Conservation (phyloP, 2,113 vertebrate species). For the Proteles cristata region DNA sequence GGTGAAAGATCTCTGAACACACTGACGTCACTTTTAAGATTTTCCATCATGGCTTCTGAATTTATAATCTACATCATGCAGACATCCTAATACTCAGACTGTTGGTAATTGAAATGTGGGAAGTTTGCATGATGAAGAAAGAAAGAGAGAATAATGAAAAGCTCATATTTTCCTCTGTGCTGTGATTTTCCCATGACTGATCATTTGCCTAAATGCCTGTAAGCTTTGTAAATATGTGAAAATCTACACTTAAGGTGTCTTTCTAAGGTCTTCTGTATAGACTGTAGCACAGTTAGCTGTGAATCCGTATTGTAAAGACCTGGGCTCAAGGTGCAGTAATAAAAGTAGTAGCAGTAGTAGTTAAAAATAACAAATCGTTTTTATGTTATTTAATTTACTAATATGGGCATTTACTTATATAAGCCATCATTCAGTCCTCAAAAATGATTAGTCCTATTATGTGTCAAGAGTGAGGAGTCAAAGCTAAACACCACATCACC, state of each 20-base stretch:
- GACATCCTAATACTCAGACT: not conserved
- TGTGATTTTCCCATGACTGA: not conserved
- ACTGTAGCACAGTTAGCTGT: not conserved
- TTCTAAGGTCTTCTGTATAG: not conserved
- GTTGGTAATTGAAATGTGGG: not conserved
- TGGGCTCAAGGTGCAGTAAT: not conserved
- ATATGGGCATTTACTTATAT: not conserved
- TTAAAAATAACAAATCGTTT: not conserved
- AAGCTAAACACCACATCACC: not conserved
- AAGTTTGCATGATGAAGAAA: not conserved
- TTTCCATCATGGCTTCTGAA: not conserved
- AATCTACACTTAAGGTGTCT: not conserved
- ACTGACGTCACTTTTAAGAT: not conserved
- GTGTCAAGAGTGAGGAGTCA: not conserved
- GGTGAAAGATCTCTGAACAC: constrained; percentile 24
- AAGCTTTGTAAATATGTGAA: not conserved
- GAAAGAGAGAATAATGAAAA: not conserved
- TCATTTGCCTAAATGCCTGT: not conserved
- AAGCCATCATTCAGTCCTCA: not conserved
- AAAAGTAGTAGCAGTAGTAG: not conserved
- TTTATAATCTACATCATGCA: not conserved
- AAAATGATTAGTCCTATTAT: not conserved
- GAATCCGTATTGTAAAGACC: not conserved
- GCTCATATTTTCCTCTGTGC: not conserved
- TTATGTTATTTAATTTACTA: not conserved